These are phyloP conservation scores for Drosophila algonquin DNA, from an alignment of 2,888 invertebrate species.

Conservation along the genomic window DNA sequence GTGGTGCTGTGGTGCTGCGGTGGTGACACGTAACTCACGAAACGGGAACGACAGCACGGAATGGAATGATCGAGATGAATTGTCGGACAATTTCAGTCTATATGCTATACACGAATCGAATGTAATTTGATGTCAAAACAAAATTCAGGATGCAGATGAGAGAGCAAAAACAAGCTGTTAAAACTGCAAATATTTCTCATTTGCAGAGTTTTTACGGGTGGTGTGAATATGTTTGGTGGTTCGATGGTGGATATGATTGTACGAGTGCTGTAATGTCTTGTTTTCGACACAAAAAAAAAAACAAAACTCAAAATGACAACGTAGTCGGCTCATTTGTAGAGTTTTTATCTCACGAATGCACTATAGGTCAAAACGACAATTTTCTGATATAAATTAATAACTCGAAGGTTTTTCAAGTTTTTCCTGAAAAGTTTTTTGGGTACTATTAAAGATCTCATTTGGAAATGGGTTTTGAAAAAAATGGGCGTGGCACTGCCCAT, in stretches of 20 bases:
- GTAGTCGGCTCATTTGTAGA: neutral
- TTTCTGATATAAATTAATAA: too few species aligned
- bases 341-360: constrained; percentile 17
- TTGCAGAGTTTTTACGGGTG: constrained; percentile 55
- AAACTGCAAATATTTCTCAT: constrained; percentile 40
- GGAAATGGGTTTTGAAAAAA: too few species aligned
- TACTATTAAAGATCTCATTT: too few species aligned
- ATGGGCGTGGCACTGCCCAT: too few species aligned
- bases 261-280: neutral
- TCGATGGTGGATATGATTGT: neutral
- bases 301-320: neutral
- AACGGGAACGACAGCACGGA: constrained; percentile 32
- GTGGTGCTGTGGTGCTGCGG: constrained; percentile 31
- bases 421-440: too few species aligned
- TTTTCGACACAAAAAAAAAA: neutral
- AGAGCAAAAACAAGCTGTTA: constrained; percentile 9
- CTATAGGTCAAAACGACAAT: too few species aligned
- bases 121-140: constrained; percentile 23
- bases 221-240: neutral
- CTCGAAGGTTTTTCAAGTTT: too few species aligned
- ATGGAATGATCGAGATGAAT: constrained; percentile 41
- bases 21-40: constrained; percentile 11
- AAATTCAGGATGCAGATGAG: constrained; percentile 23
- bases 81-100: constrained; percentile 17
- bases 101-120: constrained; percentile 10